A percentile compares a stretch with the other conserved stretches of the same genome.
Conservation (phyloP, 35 echinoderm and acorn worm genomes). For the Ophiothrix spiculata region DNA sequence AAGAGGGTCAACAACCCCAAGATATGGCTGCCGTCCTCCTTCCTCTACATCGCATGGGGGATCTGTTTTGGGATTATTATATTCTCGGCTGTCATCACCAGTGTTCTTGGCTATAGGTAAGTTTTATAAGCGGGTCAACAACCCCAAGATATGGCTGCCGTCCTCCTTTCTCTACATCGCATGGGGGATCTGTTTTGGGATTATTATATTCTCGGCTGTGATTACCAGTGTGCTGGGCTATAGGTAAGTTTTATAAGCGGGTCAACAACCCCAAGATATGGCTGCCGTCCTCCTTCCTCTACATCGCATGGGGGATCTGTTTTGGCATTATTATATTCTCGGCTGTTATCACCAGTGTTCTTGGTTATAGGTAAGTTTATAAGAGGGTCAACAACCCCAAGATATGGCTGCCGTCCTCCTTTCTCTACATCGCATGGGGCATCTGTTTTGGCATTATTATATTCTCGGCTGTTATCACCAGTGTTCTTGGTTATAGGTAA, state of each 20-base stretch:
- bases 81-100: constrained; percentile 52
- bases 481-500: constrained; percentile 67
- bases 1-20: constrained; percentile 78
- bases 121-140: constrained; percentile 69
- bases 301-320: constrained; percentile 62
- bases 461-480: constrained; percentile 53
- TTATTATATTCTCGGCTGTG: constrained; percentile 50
- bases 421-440: constrained; percentile 62
- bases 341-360: constrained; percentile 44
- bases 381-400: constrained; percentile 78
- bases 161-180: constrained; percentile 64
- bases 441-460: constrained; percentile 51
- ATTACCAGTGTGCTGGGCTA: constrained; percentile 60
- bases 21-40: constrained; percentile 71
- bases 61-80: constrained; percentile 51
- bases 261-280: constrained; percentile 73
- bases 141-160: constrained; percentile 80
- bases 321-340: constrained; percentile 54
- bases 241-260: constrained; percentile 78
- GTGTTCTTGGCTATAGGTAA: constrained; percentile 67
- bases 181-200: constrained; percentile 49
- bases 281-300: constrained; percentile 63
- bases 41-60: constrained; percentile 62
- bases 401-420: constrained; percentile 71
- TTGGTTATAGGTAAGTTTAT: constrained; percentile 73